These are phyloP conservation scores for Centrocercus urophasianus DNA, from an alignment of 2,113 vertebrate species.

Conservation along the genomic window DNA sequence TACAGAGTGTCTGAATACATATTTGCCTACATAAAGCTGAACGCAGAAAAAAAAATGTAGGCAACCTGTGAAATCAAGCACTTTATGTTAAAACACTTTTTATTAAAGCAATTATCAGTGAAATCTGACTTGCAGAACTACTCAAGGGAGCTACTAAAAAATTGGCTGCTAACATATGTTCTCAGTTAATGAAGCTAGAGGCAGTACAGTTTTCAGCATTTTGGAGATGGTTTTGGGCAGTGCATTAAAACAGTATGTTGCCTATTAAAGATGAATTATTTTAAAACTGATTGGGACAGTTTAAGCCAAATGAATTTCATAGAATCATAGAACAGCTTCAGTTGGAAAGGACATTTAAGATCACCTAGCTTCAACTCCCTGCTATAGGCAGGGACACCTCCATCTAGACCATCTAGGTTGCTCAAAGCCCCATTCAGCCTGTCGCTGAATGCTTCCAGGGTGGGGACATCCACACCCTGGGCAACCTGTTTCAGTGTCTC, in stretches of 20 bases:
- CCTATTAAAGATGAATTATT: not conserved
- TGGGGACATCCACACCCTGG: too few species aligned
- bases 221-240: not conserved
- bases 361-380: too few species aligned
- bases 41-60: not conserved
- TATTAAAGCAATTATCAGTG: conserved; percentile 52
- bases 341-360: too few species aligned
- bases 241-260: not conserved
- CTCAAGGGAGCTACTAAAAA: conserved; percentile 16
- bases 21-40: not conserved
- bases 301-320: not conserved
- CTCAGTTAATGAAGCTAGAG: conserved; percentile 38
- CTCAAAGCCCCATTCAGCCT: too few species aligned
- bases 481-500: too few species aligned
- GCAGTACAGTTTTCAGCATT: not conserved
- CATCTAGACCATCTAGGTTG: too few species aligned
- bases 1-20: not conserved
- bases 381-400: too few species aligned
- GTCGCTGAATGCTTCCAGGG: too few species aligned
- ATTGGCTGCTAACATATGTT: not conserved
- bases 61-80: not conserved
- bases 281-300: not conserved
- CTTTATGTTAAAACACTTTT: conserved; percentile 31
- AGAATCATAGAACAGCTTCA: too few species aligned
- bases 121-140: conserved; percentile 30